Evolutionary conservation across 2,797 vertebrate genomes (phyloP), one percentile per base, ranked within the genome.

Genomic region (Danionella dracula): DNA sequence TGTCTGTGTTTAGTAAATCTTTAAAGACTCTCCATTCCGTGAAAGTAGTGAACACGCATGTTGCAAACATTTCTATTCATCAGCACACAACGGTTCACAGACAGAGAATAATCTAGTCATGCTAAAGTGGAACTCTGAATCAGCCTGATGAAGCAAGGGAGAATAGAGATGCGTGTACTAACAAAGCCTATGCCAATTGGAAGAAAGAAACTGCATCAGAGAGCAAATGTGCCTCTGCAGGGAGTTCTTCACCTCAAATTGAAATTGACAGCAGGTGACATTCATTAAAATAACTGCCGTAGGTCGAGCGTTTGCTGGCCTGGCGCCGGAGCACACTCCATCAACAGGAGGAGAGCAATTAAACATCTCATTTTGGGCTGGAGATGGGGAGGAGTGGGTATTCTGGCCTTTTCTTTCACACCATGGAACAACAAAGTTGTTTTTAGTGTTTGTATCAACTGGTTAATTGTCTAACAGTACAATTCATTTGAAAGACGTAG

Each of bases 261-360:
- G 59, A 72, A 80, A 80, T 73, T 73, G 74, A 72, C 76, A 80
- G 78, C 70, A 80, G 76, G 74, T 74, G 74, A 76, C 78, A 69
- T 71, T 72, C 76, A 74, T 79, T 78, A 79, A 76, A 78, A 67
- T 62, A 70, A 20, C 60, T 63, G 63, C 50, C 46, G 45, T 46
- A 51, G 51, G 51, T 35, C 2, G 41, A 11, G 45, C 17, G 64
- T 51, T 57, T 49, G 50, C 41, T 42, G 27, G 66, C 54, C 60
- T 48, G 27, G 60, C 13, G 13, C 15, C 12, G 44, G 27, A 44
- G 45, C 19, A 54, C 57, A 46, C 49, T 35, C 41, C 55, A 65
- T 65, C 62, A 55, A 37, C 31, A 42, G 51, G 17, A 50, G 19
- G 55, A 44, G 27, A 68, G 70, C 34, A 70, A 76, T 74, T 67